Base-by-base conservation (phyloP, 1,140 invertebrate species). In the Lycorma delicatula region DNA sequence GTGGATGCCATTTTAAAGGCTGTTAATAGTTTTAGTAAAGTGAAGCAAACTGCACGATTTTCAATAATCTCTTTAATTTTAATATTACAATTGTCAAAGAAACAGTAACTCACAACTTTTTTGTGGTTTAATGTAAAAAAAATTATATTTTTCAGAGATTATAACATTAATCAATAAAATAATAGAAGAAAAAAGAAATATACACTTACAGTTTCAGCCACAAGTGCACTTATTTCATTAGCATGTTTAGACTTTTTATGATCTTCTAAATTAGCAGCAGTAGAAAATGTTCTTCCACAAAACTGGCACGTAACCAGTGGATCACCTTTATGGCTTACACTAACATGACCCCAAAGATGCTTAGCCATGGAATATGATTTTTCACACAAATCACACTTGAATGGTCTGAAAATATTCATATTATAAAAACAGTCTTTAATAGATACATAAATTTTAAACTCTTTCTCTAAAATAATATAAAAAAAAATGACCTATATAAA, bases 321-420 rank as follows among this genome's bases (percentile, higher is more conserved):
- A 66, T 78, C 71, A 18, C 75, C 75, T 57, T 73, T 69, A 54
- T 78, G 76, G 5, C 70, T 70, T 1, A 74, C 73, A 13, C 74
- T 76, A 12, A 78, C 76, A 52, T 78, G 76, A 41, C 74, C 75
- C 76, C 76, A 78, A 27, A 75, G 69, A 63, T 78, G 76, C 63
- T 78, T 77, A 0, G 76, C 74, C 1, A 75, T 75, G 3, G 75
- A 75, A 63, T 77, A 77, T 3, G 75, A 73, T 60, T 77, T 78
- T 60, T 72, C 72, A 62, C 76, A 78, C 7, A 78, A 69, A 63
- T 78, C 76, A 54, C 76, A 78, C 34, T 72, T 72, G 54, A 74
- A 77, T 11, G 75, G 73, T 59, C 75, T 74, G 34, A 41, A 51
- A 57, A 53, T 23, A 54, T 29, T n/a, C 5, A 27, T 13, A 23